Conservation (phyloP, 2,113 vertebrate genomes). For the Glaucidium brasilianum region DNA sequence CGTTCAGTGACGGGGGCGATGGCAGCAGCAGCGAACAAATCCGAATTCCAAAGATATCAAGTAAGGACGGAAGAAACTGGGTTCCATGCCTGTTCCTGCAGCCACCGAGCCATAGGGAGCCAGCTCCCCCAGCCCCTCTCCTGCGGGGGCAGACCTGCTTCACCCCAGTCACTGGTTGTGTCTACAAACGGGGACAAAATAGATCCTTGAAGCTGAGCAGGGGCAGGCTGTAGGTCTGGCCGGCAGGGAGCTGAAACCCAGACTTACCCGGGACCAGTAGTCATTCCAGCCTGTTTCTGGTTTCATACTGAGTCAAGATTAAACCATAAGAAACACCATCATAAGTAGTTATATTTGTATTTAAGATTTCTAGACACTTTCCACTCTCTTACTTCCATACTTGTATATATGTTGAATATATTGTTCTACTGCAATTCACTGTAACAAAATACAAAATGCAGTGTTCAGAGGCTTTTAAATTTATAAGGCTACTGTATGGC, state of each 20-base stretch:
- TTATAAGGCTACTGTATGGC: neutral
- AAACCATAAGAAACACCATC: neutral
- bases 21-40: constrained; percentile 94
- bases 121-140: neutral
- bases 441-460: neutral
- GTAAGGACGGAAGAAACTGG: constrained; percentile 43
- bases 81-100: too few species aligned
- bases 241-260: neutral
- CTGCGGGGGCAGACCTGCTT: neutral
- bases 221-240: neutral
- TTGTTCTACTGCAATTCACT: neutral
- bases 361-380: neutral
- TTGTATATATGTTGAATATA: neutral
- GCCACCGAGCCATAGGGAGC: rapidly evolving
- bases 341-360: neutral
- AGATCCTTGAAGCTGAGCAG: neutral
- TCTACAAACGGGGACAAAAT: rapidly evolving
- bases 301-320: neutral
- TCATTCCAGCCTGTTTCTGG: rapidly evolving
- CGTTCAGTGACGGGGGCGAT: constrained; percentile 94
- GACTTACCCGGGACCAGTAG: rapidly evolving
- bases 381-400: neutral
- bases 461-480: constrained; percentile 3
- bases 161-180: too few species aligned
- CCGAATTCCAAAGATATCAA: constrained; percentile 89